A percentile compares a stretch with the other conserved stretches of the same genome.
Evolutionary conservation across 30 jellyfish, hydroid and myxozoan species (phyloP).

Genomic region (Cassiopea andromeda): DNA sequence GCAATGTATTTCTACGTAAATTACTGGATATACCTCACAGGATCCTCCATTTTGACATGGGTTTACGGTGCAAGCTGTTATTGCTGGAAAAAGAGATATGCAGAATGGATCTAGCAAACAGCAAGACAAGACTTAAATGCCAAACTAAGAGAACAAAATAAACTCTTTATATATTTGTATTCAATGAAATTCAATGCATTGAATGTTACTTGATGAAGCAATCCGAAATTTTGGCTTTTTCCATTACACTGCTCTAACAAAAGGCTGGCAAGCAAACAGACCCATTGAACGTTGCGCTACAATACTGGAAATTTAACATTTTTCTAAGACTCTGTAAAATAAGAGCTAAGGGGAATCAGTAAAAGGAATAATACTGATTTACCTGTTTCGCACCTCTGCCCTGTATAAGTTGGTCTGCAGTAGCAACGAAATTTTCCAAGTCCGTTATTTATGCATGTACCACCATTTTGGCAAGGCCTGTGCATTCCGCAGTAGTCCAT

Average conservation of each 20-base stretch:
- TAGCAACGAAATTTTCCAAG: constrained; percentile 29
- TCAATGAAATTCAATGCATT: too few relatives aligned
- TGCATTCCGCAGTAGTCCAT: constrained; percentile 48
- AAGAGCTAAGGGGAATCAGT: neutral
- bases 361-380: neutral
- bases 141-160: too few relatives aligned
- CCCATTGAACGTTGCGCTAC: too few relatives aligned
- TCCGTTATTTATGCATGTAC: constrained; percentile 35
- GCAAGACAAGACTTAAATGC: neutral
- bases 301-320: too few relatives aligned
- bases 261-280: too few relatives aligned
- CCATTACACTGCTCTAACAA: too few relatives aligned
- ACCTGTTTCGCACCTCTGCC: constrained; percentile 57
- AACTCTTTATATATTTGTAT: too few relatives aligned
- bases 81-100: neutral
- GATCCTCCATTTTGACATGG: constrained; percentile 65
- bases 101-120: neutral
- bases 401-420: constrained; percentile 36
- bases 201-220: too few relatives aligned
- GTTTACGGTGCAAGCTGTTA: constrained; percentile 42
- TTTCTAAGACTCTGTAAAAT: too few relatives aligned
- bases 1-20: neutral
- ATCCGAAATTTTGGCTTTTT: too few relatives aligned
- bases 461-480: constrained; percentile 64
- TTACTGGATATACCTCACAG: constrained; percentile 17